phyloP scores from a whole-genome alignment of 1,140 invertebrate genomes.

The Cyrtorhinus lividipennis region DNA sequence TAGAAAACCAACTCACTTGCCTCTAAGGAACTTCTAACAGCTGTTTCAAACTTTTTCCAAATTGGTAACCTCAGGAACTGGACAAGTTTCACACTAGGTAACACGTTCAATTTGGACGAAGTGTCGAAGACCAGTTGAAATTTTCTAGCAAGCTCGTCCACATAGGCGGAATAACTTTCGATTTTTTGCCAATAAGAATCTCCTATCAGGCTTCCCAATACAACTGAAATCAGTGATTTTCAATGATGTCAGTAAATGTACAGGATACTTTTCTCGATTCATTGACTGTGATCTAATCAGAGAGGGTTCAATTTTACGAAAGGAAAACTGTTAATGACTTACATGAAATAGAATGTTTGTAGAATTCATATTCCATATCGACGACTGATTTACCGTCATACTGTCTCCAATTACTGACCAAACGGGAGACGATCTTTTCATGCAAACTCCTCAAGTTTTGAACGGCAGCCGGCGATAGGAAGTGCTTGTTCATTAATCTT shows the following conservation, averaged over 20 bases:
- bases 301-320: too few relatives aligned
- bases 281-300: too few relatives aligned
- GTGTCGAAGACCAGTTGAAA: slow-evolving; percentile 60
- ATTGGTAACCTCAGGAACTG: slow-evolving; percentile 42
- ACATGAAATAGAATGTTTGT: slow-evolving; percentile 23
- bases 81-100: slow-evolving; percentile 47
- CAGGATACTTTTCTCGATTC: too few relatives aligned
- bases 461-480: slow-evolving; percentile 37
- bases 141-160: slow-evolving; percentile 41
- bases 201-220: slow-evolving; percentile 55
- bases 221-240: slow-evolving; percentile 43
- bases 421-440: slow-evolving; percentile 8
- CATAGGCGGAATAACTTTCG: slow-evolving; percentile 29
- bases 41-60: slow-evolving; percentile 57
- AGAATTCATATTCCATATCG: slow-evolving; percentile 23
- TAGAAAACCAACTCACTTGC: not conserved
- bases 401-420: slow-evolving; percentile 20
- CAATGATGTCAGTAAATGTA: too few relatives aligned
- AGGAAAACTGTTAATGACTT: too few relatives aligned
- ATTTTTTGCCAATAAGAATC: slow-evolving; percentile 30
- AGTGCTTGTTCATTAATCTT: slow-evolving; percentile 52
- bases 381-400: slow-evolving; percentile 16
- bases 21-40: slow-evolving; percentile 39
- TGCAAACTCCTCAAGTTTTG: slow-evolving; percentile 13
- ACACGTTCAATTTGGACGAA: slow-evolving; percentile 47